Percentiles rank a stretch among this genome's conserved stretches.
Evolutionary conservation across 1,140 invertebrate species (phyloP).

Genomic region (Procambarus virginalis): DNA sequence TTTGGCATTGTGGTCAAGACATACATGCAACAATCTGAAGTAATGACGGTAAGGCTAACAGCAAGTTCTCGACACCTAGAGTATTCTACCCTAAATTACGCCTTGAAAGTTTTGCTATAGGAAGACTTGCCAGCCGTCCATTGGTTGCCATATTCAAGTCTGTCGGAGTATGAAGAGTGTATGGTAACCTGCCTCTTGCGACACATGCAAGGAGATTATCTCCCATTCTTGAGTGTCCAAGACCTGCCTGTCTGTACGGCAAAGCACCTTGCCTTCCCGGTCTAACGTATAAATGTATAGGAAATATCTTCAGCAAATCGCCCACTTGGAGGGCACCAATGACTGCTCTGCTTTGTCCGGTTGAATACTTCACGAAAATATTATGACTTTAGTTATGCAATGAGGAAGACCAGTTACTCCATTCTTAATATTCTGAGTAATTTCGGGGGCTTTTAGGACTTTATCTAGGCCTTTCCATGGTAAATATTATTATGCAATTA

Average conservation of each 20-base stretch:
- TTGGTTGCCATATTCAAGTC: background rate
- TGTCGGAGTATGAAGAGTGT: background rate
- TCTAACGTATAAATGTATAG: background rate
- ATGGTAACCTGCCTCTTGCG: background rate
- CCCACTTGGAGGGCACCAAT: background rate
- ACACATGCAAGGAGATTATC: too few species aligned
- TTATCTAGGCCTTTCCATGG: constrained; percentile 25
- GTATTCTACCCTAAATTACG: background rate
- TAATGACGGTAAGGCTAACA: background rate
- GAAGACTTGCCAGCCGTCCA: constrained; percentile 14
- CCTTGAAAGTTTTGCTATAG: background rate
- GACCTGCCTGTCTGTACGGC: constrained; percentile 14
- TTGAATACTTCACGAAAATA: background rate
- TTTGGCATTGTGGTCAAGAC: background rate
- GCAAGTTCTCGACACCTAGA: too few species aligned
- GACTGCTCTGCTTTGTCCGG: background rate
- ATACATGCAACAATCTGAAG: background rate
- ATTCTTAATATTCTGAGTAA: background rate
- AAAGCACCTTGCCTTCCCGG: background rate
- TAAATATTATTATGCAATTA: background rate
- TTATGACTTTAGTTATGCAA: background rate
- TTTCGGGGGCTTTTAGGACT: constrained; percentile 20
- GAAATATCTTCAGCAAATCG: background rate
- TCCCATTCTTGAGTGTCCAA: background rate
- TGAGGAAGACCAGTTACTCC: background rate